A percentile compares a stretch with the other conserved stretches of the same genome.
phyloP scores from a whole-genome alignment of 2,888 invertebrate genomes.

The Argyra leucocephala region DNA sequence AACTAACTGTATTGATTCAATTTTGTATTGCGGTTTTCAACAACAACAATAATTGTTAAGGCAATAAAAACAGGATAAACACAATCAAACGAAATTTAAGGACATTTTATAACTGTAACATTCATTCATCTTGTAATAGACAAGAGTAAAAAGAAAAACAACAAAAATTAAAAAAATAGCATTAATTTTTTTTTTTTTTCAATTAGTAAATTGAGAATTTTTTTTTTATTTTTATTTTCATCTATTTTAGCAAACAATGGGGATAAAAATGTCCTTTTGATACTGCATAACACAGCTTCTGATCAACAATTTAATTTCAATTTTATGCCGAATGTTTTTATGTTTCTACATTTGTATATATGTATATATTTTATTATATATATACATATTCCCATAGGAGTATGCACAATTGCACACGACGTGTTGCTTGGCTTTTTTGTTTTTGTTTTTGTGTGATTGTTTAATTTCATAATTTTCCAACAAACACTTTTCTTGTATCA shows the following conservation, averaged over 20 bases:
- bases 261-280: slow-evolving; percentile 1
- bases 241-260: background rate
- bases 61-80: no score
- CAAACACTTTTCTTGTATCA: background rate
- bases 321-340: background rate
- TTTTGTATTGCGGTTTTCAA: no score
- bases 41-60: no score
- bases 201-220: slow-evolving; percentile 6
- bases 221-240: background rate
- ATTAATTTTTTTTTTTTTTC: background rate
- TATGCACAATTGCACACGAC: slow-evolving; percentile 6
- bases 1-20: no score
- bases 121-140: background rate
- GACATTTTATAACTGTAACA: no score
- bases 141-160: background rate
- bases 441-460: background rate
- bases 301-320: slow-evolving; percentile 4
- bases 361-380: background rate
- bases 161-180: background rate
- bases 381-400: background rate
- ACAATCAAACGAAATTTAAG: no score
- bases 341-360: background rate
- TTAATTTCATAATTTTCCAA: background rate
- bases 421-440: background rate
- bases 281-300: background rate